Percentiles rank a stretch among this genome's conserved stretches.
phyloP scores from a whole-genome alignment of 2,888 invertebrate genomes.

The Metacarcinus magister region DNA sequence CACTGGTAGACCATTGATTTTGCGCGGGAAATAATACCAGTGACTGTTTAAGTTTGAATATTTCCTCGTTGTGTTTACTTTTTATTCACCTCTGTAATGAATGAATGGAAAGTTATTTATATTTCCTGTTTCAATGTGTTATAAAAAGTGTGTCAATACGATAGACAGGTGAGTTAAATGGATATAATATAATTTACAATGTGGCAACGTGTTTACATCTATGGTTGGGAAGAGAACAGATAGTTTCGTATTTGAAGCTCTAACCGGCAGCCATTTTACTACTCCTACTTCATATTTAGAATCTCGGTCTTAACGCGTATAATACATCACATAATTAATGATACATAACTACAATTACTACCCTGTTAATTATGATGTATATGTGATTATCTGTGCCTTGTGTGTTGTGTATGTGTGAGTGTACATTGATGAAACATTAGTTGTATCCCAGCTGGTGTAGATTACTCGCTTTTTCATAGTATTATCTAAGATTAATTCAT shows the following conservation, averaged over 20 bases:
- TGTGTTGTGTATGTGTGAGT: no score
- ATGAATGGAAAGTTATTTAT: not conserved
- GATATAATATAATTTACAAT: not conserved
- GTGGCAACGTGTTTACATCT: not conserved
- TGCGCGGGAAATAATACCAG: not conserved
- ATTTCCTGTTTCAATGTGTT: not conserved
- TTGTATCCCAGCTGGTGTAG: no score
- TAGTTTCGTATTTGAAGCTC: no score
- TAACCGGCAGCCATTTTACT: no score
- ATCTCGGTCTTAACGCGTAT: no score
- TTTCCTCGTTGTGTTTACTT: not conserved
- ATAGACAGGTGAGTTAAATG: not conserved
- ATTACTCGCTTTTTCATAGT: no score
- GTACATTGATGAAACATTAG: no score
- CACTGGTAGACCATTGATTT: not conserved
- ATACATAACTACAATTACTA: no score
- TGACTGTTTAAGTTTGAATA: not conserved
- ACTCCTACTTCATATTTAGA: not conserved
- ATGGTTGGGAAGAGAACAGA: not conserved
- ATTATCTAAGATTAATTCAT: no score
- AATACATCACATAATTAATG: no score
- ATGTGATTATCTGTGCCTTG: no score
- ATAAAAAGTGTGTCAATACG: not conserved
- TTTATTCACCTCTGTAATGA: not conserved
- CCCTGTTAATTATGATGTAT: no score